A percentile compares a stretch with the other conserved stretches of the same genome.
These are phyloP conservation scores for Metopolophium dirhodum DNA, from an alignment of 1,140 invertebrate species.

Conservation along the genomic window DNA sequence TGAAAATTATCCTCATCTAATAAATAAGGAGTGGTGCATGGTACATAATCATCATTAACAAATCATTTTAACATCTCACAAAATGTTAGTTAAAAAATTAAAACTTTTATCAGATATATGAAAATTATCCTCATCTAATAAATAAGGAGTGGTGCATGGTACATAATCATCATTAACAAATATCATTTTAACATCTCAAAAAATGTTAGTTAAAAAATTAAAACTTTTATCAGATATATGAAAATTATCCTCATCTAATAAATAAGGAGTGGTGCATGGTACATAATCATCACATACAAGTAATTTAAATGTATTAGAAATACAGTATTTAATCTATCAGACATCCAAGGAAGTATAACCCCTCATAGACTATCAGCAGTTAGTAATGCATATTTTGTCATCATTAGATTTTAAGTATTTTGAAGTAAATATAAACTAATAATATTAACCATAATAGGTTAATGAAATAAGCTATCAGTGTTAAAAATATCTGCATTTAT, in stretches of 20 bases:
- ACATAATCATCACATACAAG: not conserved
- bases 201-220: no score
- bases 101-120: not conserved
- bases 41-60: conserved; percentile 34
- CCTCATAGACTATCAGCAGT: conserved; percentile 10
- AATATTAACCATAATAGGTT: not conserved
- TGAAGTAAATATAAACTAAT: no score
- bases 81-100: no score
- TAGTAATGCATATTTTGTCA: conserved; percentile 24
- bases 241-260: conserved; percentile 19
- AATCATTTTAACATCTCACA: no score
- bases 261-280: conserved; percentile 45
- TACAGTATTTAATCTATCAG: not conserved
- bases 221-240: not conserved
- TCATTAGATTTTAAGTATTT: not conserved
- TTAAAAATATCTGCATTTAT: conserved; percentile 30
- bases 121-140: no score
- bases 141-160: no score
- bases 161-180: no score
- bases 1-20: conserved; percentile 18
- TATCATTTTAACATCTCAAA: no score
- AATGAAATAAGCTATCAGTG: not conserved
- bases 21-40: conserved; percentile 45
- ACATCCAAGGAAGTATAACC: conserved; percentile 36
- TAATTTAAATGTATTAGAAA: not conserved